A percentile compares a stretch with the other conserved stretches of the same genome.
Evolutionary conservation across 2,888 invertebrate species (phyloP).

Genomic region (Noctua janthina): DNA sequence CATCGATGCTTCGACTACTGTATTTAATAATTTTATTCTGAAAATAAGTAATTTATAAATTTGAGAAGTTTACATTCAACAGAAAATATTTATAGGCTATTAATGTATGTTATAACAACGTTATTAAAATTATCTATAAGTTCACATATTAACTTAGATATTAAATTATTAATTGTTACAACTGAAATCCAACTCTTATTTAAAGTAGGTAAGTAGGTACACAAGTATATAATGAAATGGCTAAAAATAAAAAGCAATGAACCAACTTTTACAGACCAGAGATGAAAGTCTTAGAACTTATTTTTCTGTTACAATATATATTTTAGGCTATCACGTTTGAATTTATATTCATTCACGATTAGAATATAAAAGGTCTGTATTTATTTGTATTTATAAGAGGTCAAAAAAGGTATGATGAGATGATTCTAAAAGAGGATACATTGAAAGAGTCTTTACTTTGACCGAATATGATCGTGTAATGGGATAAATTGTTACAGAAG

Average conservation of each 20-base stretch:
- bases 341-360: constrained; percentile 18
- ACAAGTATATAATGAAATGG: not conserved
- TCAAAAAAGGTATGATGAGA: constrained; percentile 2
- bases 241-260: not conserved
- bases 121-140: no score
- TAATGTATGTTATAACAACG: no score
- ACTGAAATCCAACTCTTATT: not conserved
- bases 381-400: not conserved
- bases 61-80: no score
- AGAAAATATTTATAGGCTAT: no score
- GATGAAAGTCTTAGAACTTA: not conserved
- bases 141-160: no score
- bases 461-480: not conserved
- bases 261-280: not conserved
- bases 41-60: no score
- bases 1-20: not conserved
- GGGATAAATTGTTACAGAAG: constrained; percentile 2
- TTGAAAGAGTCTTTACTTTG: constrained; percentile 14
- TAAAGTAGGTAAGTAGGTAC: not conserved
- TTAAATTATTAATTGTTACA: not conserved
- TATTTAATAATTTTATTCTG: not conserved
- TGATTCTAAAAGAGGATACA: constrained; percentile 21
- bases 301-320: not conserved
- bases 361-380: constrained; percentile 2
- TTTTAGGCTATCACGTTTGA: not conserved